Evolutionary conservation across 2,888 invertebrate genomes (phyloP), one percentile per base, ranked within the genome.

Genomic region (Liopterus haemorrhoidalis): DNA sequence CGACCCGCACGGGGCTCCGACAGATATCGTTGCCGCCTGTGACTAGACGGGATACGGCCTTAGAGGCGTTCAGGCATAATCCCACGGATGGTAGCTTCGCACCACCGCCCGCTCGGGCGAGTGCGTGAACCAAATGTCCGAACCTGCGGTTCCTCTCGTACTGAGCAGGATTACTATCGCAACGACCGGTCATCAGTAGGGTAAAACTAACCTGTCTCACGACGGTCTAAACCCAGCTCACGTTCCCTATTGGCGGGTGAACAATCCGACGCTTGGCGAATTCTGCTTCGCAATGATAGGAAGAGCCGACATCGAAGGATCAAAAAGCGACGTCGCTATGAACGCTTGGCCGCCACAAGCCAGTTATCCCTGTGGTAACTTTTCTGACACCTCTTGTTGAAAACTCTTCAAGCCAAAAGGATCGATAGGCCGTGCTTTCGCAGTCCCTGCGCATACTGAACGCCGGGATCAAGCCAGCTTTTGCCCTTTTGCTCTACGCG

Each of bases 221-320:
- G 48, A 51, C 24, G 41, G 49, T 49, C 52, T 51, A 53, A 49
- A 49, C 50, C 50, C 52, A 53, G 52, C 52, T 53, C 51, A 52
- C 54, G 57, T 57, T 57, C 54, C 54, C 56, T 58, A 49, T 59
- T 46, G 35, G 49, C 43, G 54, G 57, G 56, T 59, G 57, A 80
- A 79, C 78, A 80, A 80, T 79, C 78, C 78, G 71, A 79, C 77
- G 71, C 78, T 78, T 78, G 71, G 75, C 69, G 73, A 78, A 74
- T 78, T 79, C 74, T 74, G 79, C 78, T 78, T 79, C 77, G 70
- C 76, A 77, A 80, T 78, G 77, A 78, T 79, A 80, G 78, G 78
- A 79, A 79, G 77, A 81, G 78, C 77, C 78, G 78, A 80, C 75
- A 79, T 79, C 77, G 77, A 81, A 76, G 72, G 75, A 78, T 78